Evolutionary conservation across 1,140 invertebrate genomes (phyloP), one percentile per base, ranked within the genome.

Genomic region (Drosophila tsacasi): DNA sequence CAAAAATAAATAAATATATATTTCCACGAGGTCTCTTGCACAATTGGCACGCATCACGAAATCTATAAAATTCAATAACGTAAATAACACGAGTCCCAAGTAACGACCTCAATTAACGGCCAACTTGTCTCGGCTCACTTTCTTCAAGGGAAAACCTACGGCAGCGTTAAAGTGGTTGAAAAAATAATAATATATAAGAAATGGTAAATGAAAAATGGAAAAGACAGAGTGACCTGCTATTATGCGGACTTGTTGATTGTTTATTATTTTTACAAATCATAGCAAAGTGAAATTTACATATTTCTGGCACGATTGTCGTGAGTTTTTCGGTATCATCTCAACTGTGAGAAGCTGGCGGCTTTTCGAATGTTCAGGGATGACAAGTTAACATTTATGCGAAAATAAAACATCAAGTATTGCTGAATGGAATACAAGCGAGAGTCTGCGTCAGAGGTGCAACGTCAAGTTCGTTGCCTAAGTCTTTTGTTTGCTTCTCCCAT

Each of bases 221-320:
- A 49, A 40, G 64, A 64, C 25, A 63, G 59, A 47, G 59, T 67
- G 40, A 46, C 47, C 80, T 69, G 59, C 46, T 60, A 65, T 64
- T 61, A 60, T 73, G 30, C 58, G 23, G 37, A 73, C 69, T 73
- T 59, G 66, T 60, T 72, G 67, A 61, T 73, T 42, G 68, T 73
- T 74, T 74, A 52, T 61, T 74, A 74, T 74, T 74, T 72, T 72
- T 65, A 54, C 61, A 78, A 78, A 75, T 73, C 57, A 82, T 74
- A 80, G 82, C 82, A 84, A 65, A 81, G 57, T 63, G 27, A 69
- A 67, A 89, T 87, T 81, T 87, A 76, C 77, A 87, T 81, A 75
- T 89, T 76, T 75, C 25, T 40, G 52, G 64, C 84, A 87, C 84
- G 84, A 89, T 63, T 52, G 49, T 87, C 84, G 84, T 84, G 84